Percentiles rank a stretch among this genome's conserved stretches.
Conservation (phyloP, 2,888 invertebrate genomes). For the Platycheirus rosarum region DNA sequence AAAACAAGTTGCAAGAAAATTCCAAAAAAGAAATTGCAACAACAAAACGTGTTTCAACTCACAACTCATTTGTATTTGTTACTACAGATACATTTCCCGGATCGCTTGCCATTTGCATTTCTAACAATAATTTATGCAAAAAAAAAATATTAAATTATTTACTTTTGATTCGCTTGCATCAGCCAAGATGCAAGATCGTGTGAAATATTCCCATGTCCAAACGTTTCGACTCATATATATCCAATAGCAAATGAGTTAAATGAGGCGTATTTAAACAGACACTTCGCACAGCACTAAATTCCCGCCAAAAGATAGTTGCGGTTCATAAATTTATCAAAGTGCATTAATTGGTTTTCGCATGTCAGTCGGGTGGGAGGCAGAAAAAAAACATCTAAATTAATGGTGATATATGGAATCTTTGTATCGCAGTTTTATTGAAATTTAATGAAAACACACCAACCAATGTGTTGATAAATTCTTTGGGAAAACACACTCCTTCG, state of each 20-base stretch:
- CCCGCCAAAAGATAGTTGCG: neutral
- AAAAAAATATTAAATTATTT: neutral
- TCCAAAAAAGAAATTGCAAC: too few relatives aligned
- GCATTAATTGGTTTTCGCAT: constrained; percentile 20
- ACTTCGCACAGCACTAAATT: constrained; percentile 25
- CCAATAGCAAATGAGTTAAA: constrained; percentile 7
- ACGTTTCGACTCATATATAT: neutral
- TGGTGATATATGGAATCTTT: constrained; percentile 1
- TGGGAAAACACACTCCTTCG: neutral
- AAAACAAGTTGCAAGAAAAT: too few relatives aligned
- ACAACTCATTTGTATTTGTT: neutral
- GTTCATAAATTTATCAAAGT: constrained; percentile 23
- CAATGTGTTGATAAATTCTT: constrained; percentile 18
- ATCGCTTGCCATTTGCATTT: neutral
- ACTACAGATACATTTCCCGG: too few relatives aligned
- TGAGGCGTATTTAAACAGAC: constrained; percentile 1
- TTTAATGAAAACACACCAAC: constrained; percentile 29
- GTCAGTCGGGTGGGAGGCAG: neutral
- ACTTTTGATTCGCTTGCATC: constrained; percentile 3
- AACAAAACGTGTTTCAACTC: neutral
- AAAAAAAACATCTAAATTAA: neutral
- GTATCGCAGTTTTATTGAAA: constrained; percentile 25
- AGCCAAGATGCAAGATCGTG: neutral
- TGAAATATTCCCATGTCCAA: neutral
- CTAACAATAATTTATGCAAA: neutral